These are phyloP conservation scores for Callorhinus ursinus DNA, from an alignment of 2,113 vertebrate genomes.

Conservation along the genomic window DNA sequence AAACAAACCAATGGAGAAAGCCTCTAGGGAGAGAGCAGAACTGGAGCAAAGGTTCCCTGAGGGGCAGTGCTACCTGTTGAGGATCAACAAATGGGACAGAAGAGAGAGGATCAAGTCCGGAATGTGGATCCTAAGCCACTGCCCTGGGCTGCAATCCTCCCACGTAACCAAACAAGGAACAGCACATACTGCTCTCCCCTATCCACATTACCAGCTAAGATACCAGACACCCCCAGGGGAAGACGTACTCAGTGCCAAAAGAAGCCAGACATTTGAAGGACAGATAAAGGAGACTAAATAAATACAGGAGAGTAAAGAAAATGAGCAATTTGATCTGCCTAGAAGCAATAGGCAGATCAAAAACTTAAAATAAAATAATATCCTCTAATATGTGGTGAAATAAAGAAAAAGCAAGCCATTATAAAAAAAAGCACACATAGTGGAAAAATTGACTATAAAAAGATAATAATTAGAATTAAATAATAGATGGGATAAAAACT, in stretches of 20 bases:
- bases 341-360: neutral
- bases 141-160: no score
- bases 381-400: neutral
- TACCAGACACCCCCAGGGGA: neutral
- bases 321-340: neutral
- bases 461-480: neutral
- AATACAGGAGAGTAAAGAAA: neutral
- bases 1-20: neutral
- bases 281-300: neutral
- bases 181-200: accelerated
- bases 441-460: neutral
- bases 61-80: neutral
- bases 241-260: neutral
- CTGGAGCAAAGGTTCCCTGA: neutral
- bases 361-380: neutral
- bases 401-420: neutral
- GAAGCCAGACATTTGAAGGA: no score
- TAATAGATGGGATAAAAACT: neutral
- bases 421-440: neutral
- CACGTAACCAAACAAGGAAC: neutral
- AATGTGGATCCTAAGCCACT: neutral
- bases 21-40: neutral
- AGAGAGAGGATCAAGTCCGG: neutral
- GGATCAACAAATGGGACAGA: neutral
- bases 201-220: accelerated